phyloP scores from a whole-genome alignment of 1,140 invertebrate genomes.

The Pseudomyrmex pallidus region DNA sequence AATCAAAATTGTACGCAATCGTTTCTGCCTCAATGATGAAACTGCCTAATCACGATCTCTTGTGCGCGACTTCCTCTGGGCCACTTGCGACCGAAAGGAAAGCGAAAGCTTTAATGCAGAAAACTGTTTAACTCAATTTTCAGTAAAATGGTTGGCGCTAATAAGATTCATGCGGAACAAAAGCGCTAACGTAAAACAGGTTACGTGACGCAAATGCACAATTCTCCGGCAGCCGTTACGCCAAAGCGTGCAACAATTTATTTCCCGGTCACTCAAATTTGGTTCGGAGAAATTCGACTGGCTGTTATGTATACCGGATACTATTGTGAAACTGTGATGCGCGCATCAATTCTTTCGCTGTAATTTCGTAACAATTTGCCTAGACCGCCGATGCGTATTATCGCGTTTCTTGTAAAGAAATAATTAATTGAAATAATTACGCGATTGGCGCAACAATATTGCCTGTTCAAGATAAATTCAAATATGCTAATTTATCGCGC shows the following conservation, averaged over 20 bases:
- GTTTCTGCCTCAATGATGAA: conserved; percentile 5
- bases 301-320: conserved; percentile 70
- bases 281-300: conserved; percentile 46
- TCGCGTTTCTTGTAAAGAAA: neutral
- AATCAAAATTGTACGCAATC: neutral
- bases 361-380: conserved; percentile 57
- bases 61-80: conserved; percentile 36
- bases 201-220: conserved; percentile 80
- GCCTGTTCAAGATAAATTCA: conserved; percentile 49
- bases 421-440: conserved; percentile 24
- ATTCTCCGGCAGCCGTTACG: conserved; percentile 69
- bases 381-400: conserved; percentile 39
- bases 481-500: conserved; percentile 46
- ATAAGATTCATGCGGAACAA: conserved; percentile 80
- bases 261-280: conserved; percentile 62
- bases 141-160: conserved; percentile 77
- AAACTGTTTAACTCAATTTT: conserved; percentile 79
- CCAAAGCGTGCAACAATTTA: conserved; percentile 70
- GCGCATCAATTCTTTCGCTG: conserved; percentile 59
- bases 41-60: conserved; percentile 34
- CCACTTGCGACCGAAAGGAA: conserved; percentile 38
- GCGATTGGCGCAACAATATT: conserved; percentile 52
- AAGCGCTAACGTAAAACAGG: conserved; percentile 80
- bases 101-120: conserved; percentile 72
- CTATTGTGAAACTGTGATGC: conserved; percentile 58